Evolutionary conservation across 2,113 vertebrate genomes (phyloP).

Genomic region (Erinaceus europaeus): DNA sequence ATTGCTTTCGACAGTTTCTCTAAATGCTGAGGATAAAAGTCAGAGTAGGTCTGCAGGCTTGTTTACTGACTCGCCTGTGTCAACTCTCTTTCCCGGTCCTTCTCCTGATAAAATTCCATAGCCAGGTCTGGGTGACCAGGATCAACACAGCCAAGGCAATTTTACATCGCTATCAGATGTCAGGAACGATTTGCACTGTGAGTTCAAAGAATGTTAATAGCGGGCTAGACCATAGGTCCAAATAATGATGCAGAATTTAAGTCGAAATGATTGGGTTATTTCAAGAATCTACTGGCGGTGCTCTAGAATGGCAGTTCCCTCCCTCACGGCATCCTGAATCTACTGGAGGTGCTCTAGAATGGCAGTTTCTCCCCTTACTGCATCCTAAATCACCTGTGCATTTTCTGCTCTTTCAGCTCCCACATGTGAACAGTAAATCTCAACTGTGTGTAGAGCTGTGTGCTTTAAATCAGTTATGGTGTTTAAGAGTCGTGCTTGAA

Average conservation of each 20-base stretch:
- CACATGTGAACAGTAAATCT: no score
- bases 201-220: not conserved
- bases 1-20: not conserved
- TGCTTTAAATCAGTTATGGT: no score
- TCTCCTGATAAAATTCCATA: rapidly evolving
- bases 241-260: not conserved
- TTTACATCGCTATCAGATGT: not conserved
- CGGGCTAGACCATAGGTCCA: not conserved
- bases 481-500: no score
- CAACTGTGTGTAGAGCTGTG: no score
- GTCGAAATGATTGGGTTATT: no score
- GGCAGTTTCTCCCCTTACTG: no score
- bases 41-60: not conserved
- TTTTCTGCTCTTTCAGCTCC: no score
- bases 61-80: rapidly evolving
- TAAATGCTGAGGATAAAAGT: not conserved
- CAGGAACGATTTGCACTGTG: not conserved
- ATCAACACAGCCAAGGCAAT: not conserved
- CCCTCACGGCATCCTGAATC: no score
- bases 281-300: no score
- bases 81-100: rapidly evolving
- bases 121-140: rapidly evolving
- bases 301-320: no score
- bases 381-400: no score
- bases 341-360: no score